phyloP scores from a whole-genome alignment of 2,113 vertebrate genomes.

The Oryzias celebensis region DNA sequence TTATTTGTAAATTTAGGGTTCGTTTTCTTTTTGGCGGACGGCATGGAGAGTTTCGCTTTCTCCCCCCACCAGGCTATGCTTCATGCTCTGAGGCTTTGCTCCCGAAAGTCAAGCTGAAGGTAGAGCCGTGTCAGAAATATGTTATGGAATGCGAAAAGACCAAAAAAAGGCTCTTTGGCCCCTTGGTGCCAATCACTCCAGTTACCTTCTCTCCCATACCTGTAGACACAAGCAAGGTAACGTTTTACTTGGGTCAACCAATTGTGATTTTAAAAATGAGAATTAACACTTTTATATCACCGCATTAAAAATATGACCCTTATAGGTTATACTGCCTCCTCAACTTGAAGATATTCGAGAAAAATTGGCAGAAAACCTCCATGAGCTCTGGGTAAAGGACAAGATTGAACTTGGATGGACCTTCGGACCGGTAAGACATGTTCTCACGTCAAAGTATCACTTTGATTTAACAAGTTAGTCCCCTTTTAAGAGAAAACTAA shows the following conservation, averaged over 20 bases:
- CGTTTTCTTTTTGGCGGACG: slow-evolving; percentile 89
- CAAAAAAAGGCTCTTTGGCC: slow-evolving; percentile 84
- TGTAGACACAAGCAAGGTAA: slow-evolving; percentile 89
- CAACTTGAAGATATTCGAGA: slow-evolving; percentile 90
- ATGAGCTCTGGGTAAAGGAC: slow-evolving; percentile 94
- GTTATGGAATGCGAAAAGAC: slow-evolving; percentile 76
- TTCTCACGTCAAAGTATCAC: background rate
- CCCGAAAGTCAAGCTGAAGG: slow-evolving; percentile 84
- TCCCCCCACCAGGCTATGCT: slow-evolving; percentile 90
- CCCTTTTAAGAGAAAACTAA: too few relatives aligned
- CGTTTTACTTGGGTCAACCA: background rate
- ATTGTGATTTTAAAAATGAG: background rate
- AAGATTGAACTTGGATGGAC: slow-evolving; percentile 93
- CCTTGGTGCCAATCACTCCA: slow-evolving; percentile 79
- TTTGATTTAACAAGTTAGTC: too few relatives aligned
- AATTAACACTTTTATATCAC: background rate
- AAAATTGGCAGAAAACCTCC: slow-evolving; percentile 92
- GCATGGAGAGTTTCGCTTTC: slow-evolving; percentile 93
- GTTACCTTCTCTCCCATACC: slow-evolving; percentile 87
- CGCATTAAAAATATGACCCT: background rate
- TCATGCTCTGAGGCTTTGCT: slow-evolving; percentile 90
- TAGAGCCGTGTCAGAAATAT: slow-evolving; percentile 87
- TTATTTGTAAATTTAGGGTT: slow-evolving; percentile 71
- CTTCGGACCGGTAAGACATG: slow-evolving; percentile 81
- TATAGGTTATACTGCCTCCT: slow-evolving; percentile 84